Base-by-base conservation (phyloP, 2,888 invertebrate genomes). In the Aspidiotus destructor region DNA sequence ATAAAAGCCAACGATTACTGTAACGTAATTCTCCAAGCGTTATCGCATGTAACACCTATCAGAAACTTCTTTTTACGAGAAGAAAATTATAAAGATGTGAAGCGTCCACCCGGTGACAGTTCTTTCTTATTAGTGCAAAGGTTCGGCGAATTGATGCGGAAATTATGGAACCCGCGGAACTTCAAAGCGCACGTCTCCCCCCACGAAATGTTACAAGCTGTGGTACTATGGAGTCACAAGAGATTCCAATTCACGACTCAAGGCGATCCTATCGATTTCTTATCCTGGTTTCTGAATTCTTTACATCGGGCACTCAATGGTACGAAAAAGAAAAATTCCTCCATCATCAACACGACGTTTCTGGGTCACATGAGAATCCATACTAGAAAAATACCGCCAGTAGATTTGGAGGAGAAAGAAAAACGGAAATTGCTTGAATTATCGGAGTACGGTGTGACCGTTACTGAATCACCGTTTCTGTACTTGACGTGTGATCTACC, bases 1-100 rank as follows among this genome's bases (percentile, higher is more conserved):
- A 99, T 99, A 74, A 99, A 99, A 80, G 97, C 96, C 6, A 99
- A 99, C 79, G 99, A 99, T 79, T 99, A 99, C 77, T 98, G 98
- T 77, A 99, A 99, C 80, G 99, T 98, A 61, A 91, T 99, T 69
- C 81, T 99, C 68, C 78, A 98, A 89, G 93, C 96, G 17, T 79
- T 99, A 42, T 91, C 95, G 0, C 96, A 98, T 80, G 97, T 99
- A 6, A 85, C 89, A 1, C 97, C 98, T 0, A 79, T 99, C 16
- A 83, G 99, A 55, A 89, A 99, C 77, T 99, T 94, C 77, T 99
- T 98, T 77, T 80, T 99, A 42, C 83, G 92, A 57, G 98, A 97
- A 79, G 88, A 89, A 74, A 98, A 92, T 78, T 99, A 99, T 79
- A 83, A 85, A 0, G 83, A 87, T 71, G 85, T 93, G 1, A 92